A percentile compares a stretch with the other conserved stretches of the same genome.
phyloP scores from a whole-genome alignment of 2,888 invertebrate genomes.

The Chymomyza caudatula region DNA sequence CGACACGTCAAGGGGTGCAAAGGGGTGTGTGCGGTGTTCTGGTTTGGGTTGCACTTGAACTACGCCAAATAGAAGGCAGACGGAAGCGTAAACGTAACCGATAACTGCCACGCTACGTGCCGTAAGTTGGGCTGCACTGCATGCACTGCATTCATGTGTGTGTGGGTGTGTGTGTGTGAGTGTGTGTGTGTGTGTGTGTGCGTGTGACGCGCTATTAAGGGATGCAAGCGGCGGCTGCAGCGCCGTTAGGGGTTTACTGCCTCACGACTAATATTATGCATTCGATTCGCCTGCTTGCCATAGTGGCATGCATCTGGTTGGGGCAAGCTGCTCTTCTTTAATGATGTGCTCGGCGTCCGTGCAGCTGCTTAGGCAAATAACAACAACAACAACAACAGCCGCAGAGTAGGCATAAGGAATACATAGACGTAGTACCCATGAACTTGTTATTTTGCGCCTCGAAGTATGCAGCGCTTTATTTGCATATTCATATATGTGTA shows the following conservation, averaged over 20 bases:
- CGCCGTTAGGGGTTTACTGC: slow-evolving; percentile 53
- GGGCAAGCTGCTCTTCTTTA: slow-evolving; percentile 23
- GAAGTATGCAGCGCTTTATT: slow-evolving; percentile 49
- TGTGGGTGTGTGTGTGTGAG: not conserved
- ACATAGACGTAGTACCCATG: not conserved
- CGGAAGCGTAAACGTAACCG: slow-evolving; percentile 20
- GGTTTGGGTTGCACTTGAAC: slow-evolving; percentile 59
- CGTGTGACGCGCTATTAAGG: slow-evolving; percentile 47
- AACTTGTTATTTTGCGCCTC: slow-evolving; percentile 42
- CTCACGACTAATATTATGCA: slow-evolving; percentile 4
- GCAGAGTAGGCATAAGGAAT: slow-evolving; percentile 11
- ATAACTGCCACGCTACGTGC: slow-evolving; percentile 20
- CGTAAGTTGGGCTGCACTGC: slow-evolving; percentile 37
- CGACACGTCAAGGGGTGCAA: slow-evolving; percentile 4
- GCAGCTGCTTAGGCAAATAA: slow-evolving; percentile 59
- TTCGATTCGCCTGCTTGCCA: not conserved
- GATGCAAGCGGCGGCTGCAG: slow-evolving; percentile 60
- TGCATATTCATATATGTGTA: slow-evolving; percentile 57
- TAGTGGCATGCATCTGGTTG: not conserved
- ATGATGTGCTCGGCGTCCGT: slow-evolving; percentile 35
- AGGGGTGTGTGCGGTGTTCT: not conserved
- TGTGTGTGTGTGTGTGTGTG: not conserved
- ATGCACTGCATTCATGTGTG: not conserved
- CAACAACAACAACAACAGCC: not conserved
- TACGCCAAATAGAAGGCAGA: slow-evolving; percentile 41